Base-by-base conservation (phyloP, 2,888 invertebrate species). In the Baronia brevicornis region DNA sequence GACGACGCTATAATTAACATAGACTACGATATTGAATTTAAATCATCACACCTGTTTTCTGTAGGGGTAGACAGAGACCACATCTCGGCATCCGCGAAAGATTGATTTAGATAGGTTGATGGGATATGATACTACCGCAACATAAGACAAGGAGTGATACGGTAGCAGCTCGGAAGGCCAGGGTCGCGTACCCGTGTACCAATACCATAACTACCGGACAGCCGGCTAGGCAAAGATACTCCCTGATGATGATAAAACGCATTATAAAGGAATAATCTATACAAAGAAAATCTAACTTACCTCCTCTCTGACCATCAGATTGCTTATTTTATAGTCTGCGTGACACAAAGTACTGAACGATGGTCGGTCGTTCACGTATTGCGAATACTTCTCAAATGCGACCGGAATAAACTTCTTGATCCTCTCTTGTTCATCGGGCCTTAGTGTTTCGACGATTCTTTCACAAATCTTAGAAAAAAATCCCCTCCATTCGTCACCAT, bases 361-460 rank as follows among this genome's bases (percentile, higher is more conserved):
- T 2, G 37, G 39, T 0, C 20, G 23, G 5, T 55, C 57, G 18
- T 32, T 36, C 3, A 38, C 22, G 41, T 47, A 55, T 29, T 52
- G 54, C 3, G 46, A 38, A 23, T 37, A 42, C 5, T 38, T 30
- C n/a, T 15, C 39, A 35, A 23, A 13, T 35, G 21, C 12, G 8
- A 25, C 31, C 8, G 42, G 45, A 2, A 54, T 28, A 7, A 40
- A 53, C 2, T 44, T 33, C 13, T 34, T 36, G 10, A 56, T 46
- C 39, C 48, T 58, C 7, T 22, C 34, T 29, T 43, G 45, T 3
- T 38, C 36, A 6, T 58, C 45, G 12, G 38, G 35, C 3, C 58
- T 49, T 14, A 65, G 40, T 33, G 48, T 41, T 15, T 48, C 43
- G 3, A 54, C 31, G 2, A 48, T n/a, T 44, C 15, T 47, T 37